Conservation (phyloP, 2,113 vertebrate genomes). For the Indri indri region DNA sequence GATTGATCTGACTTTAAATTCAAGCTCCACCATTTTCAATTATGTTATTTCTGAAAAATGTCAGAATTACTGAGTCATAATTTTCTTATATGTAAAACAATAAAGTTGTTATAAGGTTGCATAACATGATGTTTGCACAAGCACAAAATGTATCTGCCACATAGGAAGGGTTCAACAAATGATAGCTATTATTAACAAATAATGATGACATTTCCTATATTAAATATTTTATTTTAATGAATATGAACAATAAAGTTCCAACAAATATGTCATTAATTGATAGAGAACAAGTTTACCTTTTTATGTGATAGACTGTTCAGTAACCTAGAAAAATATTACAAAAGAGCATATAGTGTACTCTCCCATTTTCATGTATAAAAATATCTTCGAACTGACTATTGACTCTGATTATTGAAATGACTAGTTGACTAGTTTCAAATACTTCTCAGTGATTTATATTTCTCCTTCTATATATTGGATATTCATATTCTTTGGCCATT, state of each 20-base stretch:
- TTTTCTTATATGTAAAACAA: neutral
- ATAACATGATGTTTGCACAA: neutral
- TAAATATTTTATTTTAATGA: conserved; percentile 23
- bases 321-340: neutral
- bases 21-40: neutral
- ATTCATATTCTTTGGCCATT: neutral
- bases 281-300: neutral
- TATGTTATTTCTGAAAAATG: neutral
- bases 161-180: neutral
- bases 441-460: neutral
- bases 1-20: neutral
- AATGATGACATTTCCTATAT: neutral
- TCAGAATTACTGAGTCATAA: neutral
- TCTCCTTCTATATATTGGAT: neutral
- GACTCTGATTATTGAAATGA: neutral
- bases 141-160: neutral
- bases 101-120: neutral
- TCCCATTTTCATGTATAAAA: neutral
- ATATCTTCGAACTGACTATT: neutral
- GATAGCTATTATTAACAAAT: neutral
- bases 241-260: neutral
- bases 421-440: neutral
- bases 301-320: neutral
- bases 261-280: neutral
- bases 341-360: neutral